A percentile compares a stretch with the other conserved stretches of the same genome.
Evolutionary conservation across 2,888 invertebrate species (phyloP).

Genomic region (Brenthis daphne): DNA sequence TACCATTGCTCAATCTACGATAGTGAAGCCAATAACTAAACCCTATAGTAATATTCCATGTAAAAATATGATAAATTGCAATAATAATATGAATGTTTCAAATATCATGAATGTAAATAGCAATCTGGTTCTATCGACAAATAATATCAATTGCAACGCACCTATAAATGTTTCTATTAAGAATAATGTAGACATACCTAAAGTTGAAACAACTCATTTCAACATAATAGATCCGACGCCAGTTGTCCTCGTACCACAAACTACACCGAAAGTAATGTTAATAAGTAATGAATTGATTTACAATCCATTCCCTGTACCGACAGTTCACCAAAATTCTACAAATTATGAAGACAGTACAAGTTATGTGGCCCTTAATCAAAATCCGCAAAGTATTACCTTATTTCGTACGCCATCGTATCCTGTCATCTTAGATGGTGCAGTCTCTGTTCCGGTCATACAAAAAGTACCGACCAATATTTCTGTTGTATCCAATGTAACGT

Average conservation of each 20-base stretch:
- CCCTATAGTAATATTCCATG: neutral
- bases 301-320: slow-evolving; percentile 48
- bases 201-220: slow-evolving; percentile 8
- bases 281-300: slow-evolving; percentile 57
- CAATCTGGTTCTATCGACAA: neutral
- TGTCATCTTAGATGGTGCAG: slow-evolving; percentile 52
- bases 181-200: neutral
- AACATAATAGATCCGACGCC: slow-evolving; percentile 25
- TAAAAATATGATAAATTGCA: neutral
- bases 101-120: neutral
- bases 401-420: slow-evolving; percentile 57
- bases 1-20: slow-evolving; percentile 3
- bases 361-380: slow-evolving; percentile 48
- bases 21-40: slow-evolving; percentile 1
- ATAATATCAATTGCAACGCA: neutral
- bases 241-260: slow-evolving; percentile 43
- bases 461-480: slow-evolving; percentile 30
- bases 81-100: neutral
- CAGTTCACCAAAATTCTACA: slow-evolving; percentile 31
- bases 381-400: slow-evolving; percentile 50
- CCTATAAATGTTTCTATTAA: slow-evolving; percentile 6
- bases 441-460: slow-evolving; percentile 41
- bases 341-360: slow-evolving; percentile 44
- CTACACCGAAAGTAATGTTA: slow-evolving; percentile 56
- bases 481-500: slow-evolving; percentile 16